A percentile compares a stretch with the other conserved stretches of the same genome.
Conservation (phyloP, 2,888 invertebrate genomes). For the Bellardia pandia region DNA sequence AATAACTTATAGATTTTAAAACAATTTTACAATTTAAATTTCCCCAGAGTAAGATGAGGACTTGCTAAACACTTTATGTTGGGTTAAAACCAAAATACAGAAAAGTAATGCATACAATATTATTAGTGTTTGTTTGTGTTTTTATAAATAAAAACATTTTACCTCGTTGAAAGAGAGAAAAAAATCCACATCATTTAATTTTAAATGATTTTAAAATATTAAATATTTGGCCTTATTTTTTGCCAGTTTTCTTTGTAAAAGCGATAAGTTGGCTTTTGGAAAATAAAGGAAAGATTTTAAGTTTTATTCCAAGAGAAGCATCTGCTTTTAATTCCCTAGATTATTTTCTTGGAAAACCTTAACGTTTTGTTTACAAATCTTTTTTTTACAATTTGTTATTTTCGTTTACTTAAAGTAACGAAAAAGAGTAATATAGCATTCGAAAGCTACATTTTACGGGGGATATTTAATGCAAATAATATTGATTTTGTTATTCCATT, state of each 20-base stretch:
- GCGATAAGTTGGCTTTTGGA: not conserved
- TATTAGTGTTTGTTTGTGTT: not conserved
- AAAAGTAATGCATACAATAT: not conserved
- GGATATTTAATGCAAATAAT: too few species aligned
- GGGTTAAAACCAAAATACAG: not conserved
- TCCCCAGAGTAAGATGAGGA: slow-evolving; percentile 10
- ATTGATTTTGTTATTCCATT: too few species aligned
- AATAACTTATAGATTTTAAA: not conserved
- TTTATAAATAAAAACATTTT: not conserved
- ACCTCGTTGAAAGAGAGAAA: not conserved
- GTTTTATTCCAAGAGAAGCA: not conserved
- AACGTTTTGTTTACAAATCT: too few species aligned
- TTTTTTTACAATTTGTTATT: too few species aligned
- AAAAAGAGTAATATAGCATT: too few species aligned
- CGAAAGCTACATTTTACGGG: too few species aligned
- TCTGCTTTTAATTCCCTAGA: not conserved
- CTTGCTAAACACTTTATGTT: slow-evolving; percentile 7
- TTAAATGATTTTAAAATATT: not conserved
- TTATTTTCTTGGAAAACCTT: not conserved
- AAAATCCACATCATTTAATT: not conserved
- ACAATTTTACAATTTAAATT: slow-evolving; percentile 5
- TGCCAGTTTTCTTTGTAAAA: not conserved
- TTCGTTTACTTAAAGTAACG: too few species aligned
- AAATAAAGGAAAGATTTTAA: not conserved
- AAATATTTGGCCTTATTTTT: not conserved